phyloP scores from a whole-genome alignment of 2,113 vertebrate species.

The Rhabdornis inornatus region DNA sequence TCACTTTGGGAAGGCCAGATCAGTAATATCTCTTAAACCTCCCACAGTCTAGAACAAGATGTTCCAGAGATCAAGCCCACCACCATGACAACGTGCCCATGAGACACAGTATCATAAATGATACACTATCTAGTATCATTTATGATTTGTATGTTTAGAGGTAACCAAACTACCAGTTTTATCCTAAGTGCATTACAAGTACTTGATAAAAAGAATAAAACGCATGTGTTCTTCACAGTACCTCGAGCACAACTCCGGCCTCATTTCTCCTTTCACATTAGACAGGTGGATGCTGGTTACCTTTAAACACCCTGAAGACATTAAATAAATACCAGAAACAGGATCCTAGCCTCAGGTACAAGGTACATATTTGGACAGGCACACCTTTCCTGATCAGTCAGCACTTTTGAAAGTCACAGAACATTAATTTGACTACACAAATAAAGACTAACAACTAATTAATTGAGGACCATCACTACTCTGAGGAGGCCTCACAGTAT shows the following conservation, averaged over 20 bases:
- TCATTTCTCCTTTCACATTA: neutral
- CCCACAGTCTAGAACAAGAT: neutral
- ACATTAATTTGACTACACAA: neutral
- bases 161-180: neutral
- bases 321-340: neutral
- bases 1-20: neutral
- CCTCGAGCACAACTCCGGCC: neutral
- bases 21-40: neutral
- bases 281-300: neutral
- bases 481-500: neutral
- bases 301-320: neutral
- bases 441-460: neutral
- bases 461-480: neutral
- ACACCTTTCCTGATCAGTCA: neutral
- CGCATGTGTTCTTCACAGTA: neutral
- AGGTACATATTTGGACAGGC: neutral
- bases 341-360: neutral
- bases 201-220: neutral
- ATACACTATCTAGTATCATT: neutral
- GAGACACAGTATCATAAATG: neutral
- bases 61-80: neutral
- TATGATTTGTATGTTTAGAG: neutral
- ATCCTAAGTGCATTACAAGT: neutral
- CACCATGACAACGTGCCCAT: neutral
- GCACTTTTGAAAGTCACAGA: neutral